phyloP scores from a whole-genome alignment of 2,888 invertebrate species.

The Bugula neritina region DNA sequence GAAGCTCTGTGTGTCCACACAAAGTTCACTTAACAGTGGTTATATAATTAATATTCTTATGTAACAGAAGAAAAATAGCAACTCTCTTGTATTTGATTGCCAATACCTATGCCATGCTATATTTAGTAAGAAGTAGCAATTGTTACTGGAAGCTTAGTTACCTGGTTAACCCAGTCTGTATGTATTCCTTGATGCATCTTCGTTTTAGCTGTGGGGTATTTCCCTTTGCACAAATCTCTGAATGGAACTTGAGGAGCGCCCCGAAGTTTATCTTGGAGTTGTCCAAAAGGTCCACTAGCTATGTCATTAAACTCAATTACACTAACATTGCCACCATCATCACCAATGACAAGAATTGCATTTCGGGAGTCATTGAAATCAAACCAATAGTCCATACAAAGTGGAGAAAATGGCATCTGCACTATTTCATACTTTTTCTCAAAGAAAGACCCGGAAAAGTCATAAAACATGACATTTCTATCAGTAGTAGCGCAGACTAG shows the following conservation, averaged over 20 bases:
- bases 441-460: slow-evolving; percentile 69
- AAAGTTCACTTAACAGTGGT: no score
- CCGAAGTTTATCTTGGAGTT: slow-evolving; percentile 20
- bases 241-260: slow-evolving; percentile 25
- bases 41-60: no score
- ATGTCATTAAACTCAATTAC: slow-evolving; percentile 35
- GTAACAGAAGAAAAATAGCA: no score
- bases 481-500: slow-evolving; percentile 72
- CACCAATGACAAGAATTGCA: slow-evolving; percentile 67
- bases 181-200: slow-evolving; percentile 26
- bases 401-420: slow-evolving; percentile 61
- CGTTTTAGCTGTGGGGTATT: slow-evolving; percentile 27
- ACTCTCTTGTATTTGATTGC: no score
- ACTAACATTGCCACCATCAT: slow-evolving; percentile 63
- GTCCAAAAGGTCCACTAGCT: slow-evolving; percentile 27
- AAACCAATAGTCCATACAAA: slow-evolving; percentile 62
- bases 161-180: slow-evolving; percentile 64
- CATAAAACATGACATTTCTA: slow-evolving; percentile 68
- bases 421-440: slow-evolving; percentile 58
- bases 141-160: no score
- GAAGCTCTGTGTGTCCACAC: no score
- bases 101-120: no score
- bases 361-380: slow-evolving; percentile 55
- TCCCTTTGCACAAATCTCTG: slow-evolving; percentile 21
- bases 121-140: no score